phyloP scores from a whole-genome alignment of 1,140 invertebrate genomes.

The Zaprionus ornatus region DNA sequence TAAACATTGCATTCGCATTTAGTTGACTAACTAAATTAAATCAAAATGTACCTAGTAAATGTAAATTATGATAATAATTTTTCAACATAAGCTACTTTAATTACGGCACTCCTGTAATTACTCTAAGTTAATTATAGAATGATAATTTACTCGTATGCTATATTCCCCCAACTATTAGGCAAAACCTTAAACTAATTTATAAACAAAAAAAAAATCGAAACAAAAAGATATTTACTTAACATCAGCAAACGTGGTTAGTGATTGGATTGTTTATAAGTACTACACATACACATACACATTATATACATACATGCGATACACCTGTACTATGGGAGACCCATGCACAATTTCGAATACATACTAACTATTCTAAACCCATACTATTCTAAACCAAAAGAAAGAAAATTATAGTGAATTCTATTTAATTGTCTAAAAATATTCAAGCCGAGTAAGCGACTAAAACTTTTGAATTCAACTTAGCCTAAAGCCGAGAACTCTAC shows the following conservation, averaged over 20 bases:
- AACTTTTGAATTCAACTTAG: conserved; percentile 37
- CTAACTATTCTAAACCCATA: conserved; percentile 4
- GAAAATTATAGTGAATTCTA: neutral
- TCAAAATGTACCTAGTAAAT: conserved; percentile 81
- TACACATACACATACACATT: neutral
- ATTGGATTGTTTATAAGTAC: conserved; percentile 77
- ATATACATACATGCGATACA: conserved; percentile 4
- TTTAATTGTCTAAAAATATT: conserved; percentile 51
- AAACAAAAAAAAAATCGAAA: conserved; percentile 21
- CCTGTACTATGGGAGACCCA: conserved; percentile 52
- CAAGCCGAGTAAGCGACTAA: conserved; percentile 21
- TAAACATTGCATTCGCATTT: conserved; percentile 60
- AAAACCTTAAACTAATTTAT: conserved; percentile 24
- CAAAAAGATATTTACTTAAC: conserved; percentile 53
- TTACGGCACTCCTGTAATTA: conserved; percentile 17
- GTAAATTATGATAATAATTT: conserved; percentile 82
- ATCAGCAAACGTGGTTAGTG: conserved; percentile 81
- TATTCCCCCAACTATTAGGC: conserved; percentile 15
- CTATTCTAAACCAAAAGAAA: conserved; percentile 30
- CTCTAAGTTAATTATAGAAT: conserved; percentile 21
- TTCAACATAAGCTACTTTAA: conserved; percentile 59
- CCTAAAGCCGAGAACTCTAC: conserved; percentile 11
- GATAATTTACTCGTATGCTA: conserved; percentile 28
- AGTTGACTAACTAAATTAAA: conserved; percentile 65
- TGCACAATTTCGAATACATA: conserved; percentile 37